These are phyloP conservation scores for Masnerella sp. DNA, from an alignment of 2,888 invertebrate genomes.

Conservation along the genomic window DNA sequence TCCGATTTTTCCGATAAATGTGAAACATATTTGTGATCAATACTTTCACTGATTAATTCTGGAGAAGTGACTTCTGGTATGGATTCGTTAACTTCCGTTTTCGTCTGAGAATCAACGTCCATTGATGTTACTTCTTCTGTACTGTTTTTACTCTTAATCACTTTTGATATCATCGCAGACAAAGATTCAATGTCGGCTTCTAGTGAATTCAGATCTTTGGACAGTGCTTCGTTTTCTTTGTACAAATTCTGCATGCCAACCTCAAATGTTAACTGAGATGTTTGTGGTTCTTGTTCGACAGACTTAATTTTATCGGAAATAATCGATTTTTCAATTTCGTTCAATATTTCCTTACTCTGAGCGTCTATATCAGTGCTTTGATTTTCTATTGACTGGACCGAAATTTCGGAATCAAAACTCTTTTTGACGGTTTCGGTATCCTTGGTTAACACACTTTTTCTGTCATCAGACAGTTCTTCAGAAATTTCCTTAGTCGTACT, in stretches of 20 bases:
- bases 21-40: not conserved
- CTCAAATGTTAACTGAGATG: conserved; percentile 60
- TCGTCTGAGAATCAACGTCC: conserved; percentile 8
- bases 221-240: conserved; percentile 64
- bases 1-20: conserved; percentile 23
- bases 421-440: conserved; percentile 47
- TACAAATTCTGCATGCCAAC: conserved; percentile 63
- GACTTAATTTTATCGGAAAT: conserved; percentile 68
- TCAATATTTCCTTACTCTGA: conserved; percentile 70
- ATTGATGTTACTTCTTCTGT: conserved; percentile 37
- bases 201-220: conserved; percentile 63
- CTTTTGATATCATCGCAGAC: conserved; percentile 66
- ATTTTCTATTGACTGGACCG: conserved; percentile 19
- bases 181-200: conserved; percentile 65
- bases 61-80: conserved; percentile 27
- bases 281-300: conserved; percentile 42
- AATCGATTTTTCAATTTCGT: conserved; percentile 72
- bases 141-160: conserved; percentile 58
- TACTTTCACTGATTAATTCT: conserved; percentile 27
- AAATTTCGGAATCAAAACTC: conserved; percentile 39
- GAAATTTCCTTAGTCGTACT: conserved; percentile 69
- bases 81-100: conserved; percentile 30
- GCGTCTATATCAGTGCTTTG: conserved; percentile 71
- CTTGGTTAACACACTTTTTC: not conserved
- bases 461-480: conserved; percentile 63